phyloP scores from a whole-genome alignment of 2,113 vertebrate genomes.

The Myotis davidii region DNA sequence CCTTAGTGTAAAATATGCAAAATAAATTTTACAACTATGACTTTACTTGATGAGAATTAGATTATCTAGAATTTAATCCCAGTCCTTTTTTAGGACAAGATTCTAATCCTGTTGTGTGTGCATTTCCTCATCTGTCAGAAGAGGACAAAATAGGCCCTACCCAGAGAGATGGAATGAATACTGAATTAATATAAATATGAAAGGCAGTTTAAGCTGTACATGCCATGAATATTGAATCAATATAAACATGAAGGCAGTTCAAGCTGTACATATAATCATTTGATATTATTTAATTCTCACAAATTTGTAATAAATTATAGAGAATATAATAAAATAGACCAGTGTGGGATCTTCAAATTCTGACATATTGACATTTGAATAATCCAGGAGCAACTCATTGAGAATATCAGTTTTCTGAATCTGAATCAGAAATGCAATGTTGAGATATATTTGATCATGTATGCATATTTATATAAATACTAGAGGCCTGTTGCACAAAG shows the following conservation, averaged over 20 bases:
- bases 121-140: not conserved
- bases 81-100: not conserved
- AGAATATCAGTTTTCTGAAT: not conserved
- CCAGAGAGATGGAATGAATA: not conserved
- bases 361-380: not conserved
- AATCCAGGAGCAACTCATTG: not conserved
- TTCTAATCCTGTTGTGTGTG: not conserved
- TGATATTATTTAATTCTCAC: not conserved
- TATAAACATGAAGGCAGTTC: not conserved
- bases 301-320: not conserved
- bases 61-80: not conserved
- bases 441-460: not conserved
- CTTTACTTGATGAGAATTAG: not conserved
- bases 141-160: not conserved
- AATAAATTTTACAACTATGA: not conserved
- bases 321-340: not conserved
- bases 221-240: not conserved
- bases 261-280: not conserved
- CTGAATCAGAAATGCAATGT: not conserved
- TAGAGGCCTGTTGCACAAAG: too few species aligned
- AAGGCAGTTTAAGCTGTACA: fast-evolving
- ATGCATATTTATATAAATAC: not conserved
- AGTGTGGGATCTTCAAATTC: not conserved
- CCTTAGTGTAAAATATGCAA: not conserved
- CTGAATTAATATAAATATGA: not conserved